These are phyloP conservation scores for Matsumurasca onukii DNA, from an alignment of 1,140 invertebrate species.

Conservation along the genomic window DNA sequence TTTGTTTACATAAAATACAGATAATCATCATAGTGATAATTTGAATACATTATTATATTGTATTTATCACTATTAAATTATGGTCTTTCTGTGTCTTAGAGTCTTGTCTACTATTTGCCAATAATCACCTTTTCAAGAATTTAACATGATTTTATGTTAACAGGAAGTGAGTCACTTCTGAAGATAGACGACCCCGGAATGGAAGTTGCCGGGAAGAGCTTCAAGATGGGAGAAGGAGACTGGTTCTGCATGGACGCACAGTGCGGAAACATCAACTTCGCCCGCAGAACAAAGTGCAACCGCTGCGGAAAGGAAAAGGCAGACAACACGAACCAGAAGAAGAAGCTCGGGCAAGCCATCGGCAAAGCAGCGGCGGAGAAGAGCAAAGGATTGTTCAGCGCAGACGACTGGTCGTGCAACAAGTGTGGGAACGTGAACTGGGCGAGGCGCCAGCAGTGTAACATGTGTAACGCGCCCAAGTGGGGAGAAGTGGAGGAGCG, in stretches of 20 bases:
- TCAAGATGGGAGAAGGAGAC: slow-evolving; percentile 51
- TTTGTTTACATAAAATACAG: too few relatives aligned
- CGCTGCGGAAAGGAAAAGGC: slow-evolving; percentile 71
- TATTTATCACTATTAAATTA: too few relatives aligned
- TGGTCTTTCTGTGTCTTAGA: too few relatives aligned
- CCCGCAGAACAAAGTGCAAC: slow-evolving; percentile 85
- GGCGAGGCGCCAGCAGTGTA: slow-evolving; percentile 94
- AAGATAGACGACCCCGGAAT: not conserved
- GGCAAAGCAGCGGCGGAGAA: slow-evolving; percentile 98
- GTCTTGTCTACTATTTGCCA: too few relatives aligned
- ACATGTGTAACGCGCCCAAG: slow-evolving; percentile 98
- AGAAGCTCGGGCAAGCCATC: slow-evolving; percentile 94
- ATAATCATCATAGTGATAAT: too few relatives aligned
- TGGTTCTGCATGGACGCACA: slow-evolving; percentile 56
- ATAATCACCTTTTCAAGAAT: too few relatives aligned
- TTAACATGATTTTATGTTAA: too few relatives aligned
- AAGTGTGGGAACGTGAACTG: slow-evolving; percentile 99
- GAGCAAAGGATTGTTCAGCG: slow-evolving; percentile 95
- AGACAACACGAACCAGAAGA: slow-evolving; percentile 63
- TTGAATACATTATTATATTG: too few relatives aligned
- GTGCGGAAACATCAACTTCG: slow-evolving; percentile 93
- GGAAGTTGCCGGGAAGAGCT: slow-evolving; percentile 29
- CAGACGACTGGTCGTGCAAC: slow-evolving; percentile 99
- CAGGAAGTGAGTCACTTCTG: too few relatives aligned
- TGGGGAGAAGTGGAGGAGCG: slow-evolving; percentile 85